Evolutionary conservation across 2,888 invertebrate species (phyloP), one percentile per base, ranked within the genome.

Genomic region (Agrotis clavis): DNA sequence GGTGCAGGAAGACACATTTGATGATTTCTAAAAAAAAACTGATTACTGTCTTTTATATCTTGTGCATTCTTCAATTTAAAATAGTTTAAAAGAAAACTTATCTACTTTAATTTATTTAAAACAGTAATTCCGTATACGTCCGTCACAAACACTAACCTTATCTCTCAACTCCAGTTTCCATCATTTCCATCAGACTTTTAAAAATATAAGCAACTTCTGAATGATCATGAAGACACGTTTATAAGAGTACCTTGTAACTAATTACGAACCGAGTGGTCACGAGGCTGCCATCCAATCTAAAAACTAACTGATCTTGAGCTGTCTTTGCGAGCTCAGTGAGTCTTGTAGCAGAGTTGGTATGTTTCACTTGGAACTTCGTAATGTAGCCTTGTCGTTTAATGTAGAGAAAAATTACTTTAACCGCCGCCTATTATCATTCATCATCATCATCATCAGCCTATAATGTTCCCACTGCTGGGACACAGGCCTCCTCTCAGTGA

Each of bases 211-310:
- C 41, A 61, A 62, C 48, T 62, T 60, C 35, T 25, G 25, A 63
- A 67, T 64, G 21, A 66, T 74, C 59, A 77, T 65, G 53, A 78
- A 79, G 73, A 69, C 57, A 79, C 65, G 35, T 57, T 35, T 0
- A 59, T 66, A 79, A 76, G 70, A 53, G 65, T 67, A 57, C 57
- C n/a, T 57, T n/a, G 61, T 51, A 75, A 83, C 78, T 87, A 86
- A 87, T 86, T 82, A 86, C 67, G 65, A 51, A 73, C 70, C 63
- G 76, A 81, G 72, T 74, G 77, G 82, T 71, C 86, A 81, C 83
- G 81, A 78, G 69, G 67, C 69, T 77, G 82, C 79, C 81, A 86
- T 87, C 85, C 77, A 86, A 86, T 87, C 79, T 84, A 81, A 84
- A 87, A 83, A 80, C 77, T 77, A 80, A 79, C 77, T 66, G 76